Evolutionary conservation across 2,888 invertebrate species (phyloP).

Genomic region (Catonia carolina): DNA sequence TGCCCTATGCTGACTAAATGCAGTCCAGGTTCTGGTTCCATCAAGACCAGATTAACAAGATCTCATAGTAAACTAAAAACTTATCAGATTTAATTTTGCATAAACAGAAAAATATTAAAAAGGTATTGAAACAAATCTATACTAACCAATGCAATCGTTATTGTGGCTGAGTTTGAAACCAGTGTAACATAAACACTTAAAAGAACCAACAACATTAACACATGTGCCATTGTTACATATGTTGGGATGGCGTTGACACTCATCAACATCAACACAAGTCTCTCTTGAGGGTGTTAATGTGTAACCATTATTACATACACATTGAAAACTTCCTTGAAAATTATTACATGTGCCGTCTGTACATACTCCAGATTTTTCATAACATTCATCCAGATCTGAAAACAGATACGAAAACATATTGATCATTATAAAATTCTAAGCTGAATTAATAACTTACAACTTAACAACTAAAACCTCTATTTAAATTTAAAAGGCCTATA

Average conservation of each 20-base stretch:
- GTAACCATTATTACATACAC: constrained; percentile 68
- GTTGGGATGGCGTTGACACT: constrained; percentile 63
- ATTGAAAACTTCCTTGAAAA: constrained; percentile 69
- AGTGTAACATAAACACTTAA: constrained; percentile 65
- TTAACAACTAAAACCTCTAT: too few relatives aligned
- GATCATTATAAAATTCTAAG: too few relatives aligned
- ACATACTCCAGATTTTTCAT: constrained; percentile 59
- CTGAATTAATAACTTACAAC: too few relatives aligned
- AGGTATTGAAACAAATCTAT: too few relatives aligned
- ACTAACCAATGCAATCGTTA: constrained; percentile 67
- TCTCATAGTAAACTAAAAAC: too few relatives aligned
- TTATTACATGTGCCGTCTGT: constrained; percentile 72
- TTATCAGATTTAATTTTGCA: too few relatives aligned
- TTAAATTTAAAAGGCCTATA: too few relatives aligned
- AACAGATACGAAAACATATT: constrained; percentile 15
- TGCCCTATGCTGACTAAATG: too few relatives aligned
- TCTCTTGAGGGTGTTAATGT: constrained; percentile 56
- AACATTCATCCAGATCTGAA: constrained; percentile 66
- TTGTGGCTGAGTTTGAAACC: constrained; percentile 71
- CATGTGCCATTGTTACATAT: constrained; percentile 72
- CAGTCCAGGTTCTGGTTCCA: too few relatives aligned
- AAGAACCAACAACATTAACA: constrained; percentile 61
- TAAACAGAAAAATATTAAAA: too few relatives aligned
- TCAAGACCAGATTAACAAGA: too few relatives aligned
- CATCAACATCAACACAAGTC: constrained; percentile 65